Evolutionary conservation across 2,888 invertebrate species (phyloP).

Genomic region (Leptogaster cylindrica): DNA sequence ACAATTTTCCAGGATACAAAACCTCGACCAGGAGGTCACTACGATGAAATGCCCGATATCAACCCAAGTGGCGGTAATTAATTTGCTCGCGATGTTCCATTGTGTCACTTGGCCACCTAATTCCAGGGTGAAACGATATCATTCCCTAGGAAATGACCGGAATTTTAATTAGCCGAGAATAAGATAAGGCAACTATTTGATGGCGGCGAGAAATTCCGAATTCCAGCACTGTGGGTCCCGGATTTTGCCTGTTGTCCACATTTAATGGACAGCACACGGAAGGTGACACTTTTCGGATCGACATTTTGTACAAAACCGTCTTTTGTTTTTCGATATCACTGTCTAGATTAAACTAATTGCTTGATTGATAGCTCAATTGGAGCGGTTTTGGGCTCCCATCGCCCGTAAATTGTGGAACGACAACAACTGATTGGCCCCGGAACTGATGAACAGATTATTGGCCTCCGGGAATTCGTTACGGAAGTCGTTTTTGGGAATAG

Average conservation of each 20-base stretch:
- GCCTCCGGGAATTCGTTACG: background rate
- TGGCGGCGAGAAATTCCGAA: background rate
- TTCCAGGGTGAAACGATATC: slow-evolving; percentile 24
- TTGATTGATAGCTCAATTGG: slow-evolving; percentile 38
- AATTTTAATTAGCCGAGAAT: slow-evolving; percentile 32
- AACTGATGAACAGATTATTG: background rate
- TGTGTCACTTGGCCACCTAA: slow-evolving; percentile 31
- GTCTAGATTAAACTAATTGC: slow-evolving; percentile 38
- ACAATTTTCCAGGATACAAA: too few species aligned
- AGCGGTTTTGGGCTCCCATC: background rate
- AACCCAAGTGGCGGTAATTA: slow-evolving; percentile 29
- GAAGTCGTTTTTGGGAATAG: too few species aligned
- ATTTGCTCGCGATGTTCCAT: slow-evolving; percentile 22
- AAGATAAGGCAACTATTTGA: slow-evolving; percentile 11
- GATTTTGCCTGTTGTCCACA: too few species aligned
- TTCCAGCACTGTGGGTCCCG: background rate
- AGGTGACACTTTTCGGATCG: slow-evolving; percentile 38
- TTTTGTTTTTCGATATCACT: slow-evolving; percentile 13
- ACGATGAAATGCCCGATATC: background rate
- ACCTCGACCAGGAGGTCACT: background rate
- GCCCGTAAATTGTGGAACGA: background rate
- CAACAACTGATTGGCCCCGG: slow-evolving; percentile 6
- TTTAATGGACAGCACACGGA: slow-evolving; percentile 8
- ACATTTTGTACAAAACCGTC: slow-evolving; percentile 4
- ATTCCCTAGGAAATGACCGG: slow-evolving; percentile 22